A percentile compares a stretch with the other conserved stretches of the same genome.
These are phyloP conservation scores for Dilophus febrilis DNA, from an alignment of 2,888 invertebrate species.

Conservation along the genomic window DNA sequence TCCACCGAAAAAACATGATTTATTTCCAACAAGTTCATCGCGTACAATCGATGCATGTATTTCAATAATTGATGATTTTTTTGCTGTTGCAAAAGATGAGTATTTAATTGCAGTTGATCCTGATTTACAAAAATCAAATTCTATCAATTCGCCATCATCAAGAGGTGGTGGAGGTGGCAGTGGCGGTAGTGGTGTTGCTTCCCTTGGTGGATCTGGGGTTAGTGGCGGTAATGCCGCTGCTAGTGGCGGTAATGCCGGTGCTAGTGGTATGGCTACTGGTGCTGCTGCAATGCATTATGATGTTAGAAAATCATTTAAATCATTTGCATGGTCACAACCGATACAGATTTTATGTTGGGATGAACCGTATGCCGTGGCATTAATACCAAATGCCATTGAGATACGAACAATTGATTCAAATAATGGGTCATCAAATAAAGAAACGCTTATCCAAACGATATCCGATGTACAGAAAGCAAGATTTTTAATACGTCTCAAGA, in stretches of 20 bases:
- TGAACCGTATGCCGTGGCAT: constrained; percentile 77
- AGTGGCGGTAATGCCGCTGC: constrained; percentile 38
- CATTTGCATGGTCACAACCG: constrained; percentile 22
- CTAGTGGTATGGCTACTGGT: background rate
- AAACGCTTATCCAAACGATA: constrained; percentile 54
- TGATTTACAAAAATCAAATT: constrained; percentile 37
- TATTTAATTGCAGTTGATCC: constrained; percentile 75
- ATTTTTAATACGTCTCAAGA: constrained; percentile 53
- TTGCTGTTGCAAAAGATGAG: constrained; percentile 74
- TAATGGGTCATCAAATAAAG: constrained; percentile 36
- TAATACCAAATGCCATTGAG: constrained; percentile 68
- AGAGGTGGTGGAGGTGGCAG: constrained; percentile 36
- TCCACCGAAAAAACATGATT: constrained; percentile 50
- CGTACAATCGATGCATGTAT: constrained; percentile 69
- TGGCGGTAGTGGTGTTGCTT: constrained; percentile 33
- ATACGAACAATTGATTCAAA: constrained; percentile 72
- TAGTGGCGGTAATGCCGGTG: constrained; percentile 33
- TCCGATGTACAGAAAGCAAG: constrained; percentile 57
- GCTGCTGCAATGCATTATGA: constrained; percentile 1
- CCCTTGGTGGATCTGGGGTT: background rate
- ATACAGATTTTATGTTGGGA: constrained; percentile 48
- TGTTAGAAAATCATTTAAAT: constrained; percentile 8
- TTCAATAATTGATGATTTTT: constrained; percentile 53
- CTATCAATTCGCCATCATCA: no score
- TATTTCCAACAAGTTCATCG: constrained; percentile 69